These are phyloP conservation scores for Xyrauchen texanus DNA, from an alignment of 2,113 vertebrate genomes.

Conservation along the genomic window DNA sequence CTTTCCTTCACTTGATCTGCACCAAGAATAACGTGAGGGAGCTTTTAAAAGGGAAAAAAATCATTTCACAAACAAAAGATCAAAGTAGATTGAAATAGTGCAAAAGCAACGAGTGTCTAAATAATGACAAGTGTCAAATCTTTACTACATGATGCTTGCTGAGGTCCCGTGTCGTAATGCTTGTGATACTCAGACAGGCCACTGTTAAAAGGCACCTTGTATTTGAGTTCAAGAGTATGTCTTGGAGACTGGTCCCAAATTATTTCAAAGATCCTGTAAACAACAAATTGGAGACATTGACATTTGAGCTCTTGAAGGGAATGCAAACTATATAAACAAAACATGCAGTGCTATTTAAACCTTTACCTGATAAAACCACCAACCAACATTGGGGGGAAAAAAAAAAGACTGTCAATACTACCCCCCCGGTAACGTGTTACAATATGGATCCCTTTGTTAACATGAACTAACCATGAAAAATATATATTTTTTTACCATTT, in stretches of 20 bases:
- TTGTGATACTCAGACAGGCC: slow-evolving; percentile 64
- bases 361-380: background rate
- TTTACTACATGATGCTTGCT: slow-evolving; percentile 78
- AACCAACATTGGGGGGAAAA: no score
- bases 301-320: background rate
- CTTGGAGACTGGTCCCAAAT: slow-evolving; percentile 19
- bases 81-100: slow-evolving; percentile 72
- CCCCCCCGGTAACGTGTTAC: no score
- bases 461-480: no score
- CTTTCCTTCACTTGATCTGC: background rate
- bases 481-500: no score
- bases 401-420: background rate
- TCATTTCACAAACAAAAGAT: slow-evolving; percentile 36
- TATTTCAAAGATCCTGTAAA: slow-evolving; percentile 54
- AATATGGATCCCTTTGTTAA: no score
- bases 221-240: slow-evolving; percentile 27
- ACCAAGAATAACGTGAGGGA: slow-evolving; percentile 31
- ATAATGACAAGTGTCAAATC: slow-evolving; percentile 42
- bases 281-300: slow-evolving; percentile 17
- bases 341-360: no score
- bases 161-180: slow-evolving; percentile 49
- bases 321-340: no score
- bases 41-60: slow-evolving; percentile 43
- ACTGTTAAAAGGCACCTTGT: slow-evolving; percentile 73
- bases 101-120: slow-evolving; percentile 75